phyloP scores from a whole-genome alignment of 2,113 vertebrate species.

The Centropus bengalensis region DNA sequence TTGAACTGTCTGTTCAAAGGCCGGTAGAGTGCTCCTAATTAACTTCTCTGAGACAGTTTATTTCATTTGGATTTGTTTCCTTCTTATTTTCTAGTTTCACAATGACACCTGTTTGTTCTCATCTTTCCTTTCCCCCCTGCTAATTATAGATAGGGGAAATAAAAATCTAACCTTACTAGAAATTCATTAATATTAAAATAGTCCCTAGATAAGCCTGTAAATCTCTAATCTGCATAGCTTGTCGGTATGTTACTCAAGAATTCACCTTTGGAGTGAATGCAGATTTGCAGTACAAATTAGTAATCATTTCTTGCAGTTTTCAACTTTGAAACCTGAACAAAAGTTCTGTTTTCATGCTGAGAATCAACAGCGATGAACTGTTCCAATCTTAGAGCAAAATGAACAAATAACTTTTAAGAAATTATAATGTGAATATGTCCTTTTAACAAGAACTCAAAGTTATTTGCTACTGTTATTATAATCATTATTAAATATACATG shows the following conservation, averaged over 20 bases:
- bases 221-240: not conserved
- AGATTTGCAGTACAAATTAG: not conserved
- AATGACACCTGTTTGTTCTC: not conserved
- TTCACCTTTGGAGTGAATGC: not conserved
- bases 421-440: not conserved
- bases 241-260: not conserved
- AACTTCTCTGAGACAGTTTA: not conserved
- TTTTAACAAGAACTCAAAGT: not conserved
- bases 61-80: not conserved
- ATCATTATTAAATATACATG: conserved; percentile 18
- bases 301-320: not conserved
- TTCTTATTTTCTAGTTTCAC: not conserved
- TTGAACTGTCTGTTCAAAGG: not conserved
- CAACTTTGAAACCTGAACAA: not conserved
- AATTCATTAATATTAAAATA: conserved; percentile 34
- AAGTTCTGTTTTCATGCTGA: not conserved
- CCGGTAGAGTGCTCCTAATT: not conserved
- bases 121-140: not conserved
- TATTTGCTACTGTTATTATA: not conserved
- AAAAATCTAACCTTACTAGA: not conserved
- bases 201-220: not conserved
- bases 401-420: not conserved
- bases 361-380: not conserved
- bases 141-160: not conserved
- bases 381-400: not conserved